phyloP scores from a whole-genome alignment of 2,797 vertebrate species.

The Myotis myotis region DNA sequence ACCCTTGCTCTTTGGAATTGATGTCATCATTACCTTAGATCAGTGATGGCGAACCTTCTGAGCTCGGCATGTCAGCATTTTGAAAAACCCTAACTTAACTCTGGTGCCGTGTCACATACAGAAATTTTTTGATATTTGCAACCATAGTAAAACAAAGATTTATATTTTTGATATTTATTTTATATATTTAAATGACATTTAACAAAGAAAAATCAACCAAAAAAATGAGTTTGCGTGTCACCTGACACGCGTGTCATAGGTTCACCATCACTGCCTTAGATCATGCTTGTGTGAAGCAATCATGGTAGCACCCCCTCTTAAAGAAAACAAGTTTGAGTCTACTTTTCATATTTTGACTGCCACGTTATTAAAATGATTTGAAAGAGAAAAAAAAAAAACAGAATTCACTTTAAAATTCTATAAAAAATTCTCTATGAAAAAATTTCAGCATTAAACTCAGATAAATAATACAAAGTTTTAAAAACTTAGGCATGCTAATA shows the following conservation, averaged over 20 bases:
- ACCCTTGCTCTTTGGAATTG: not conserved
- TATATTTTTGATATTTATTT: no score
- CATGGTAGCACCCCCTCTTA: not conserved
- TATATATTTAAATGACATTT: no score
- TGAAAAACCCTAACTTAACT: no score
- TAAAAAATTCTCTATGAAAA: conserved; percentile 32
- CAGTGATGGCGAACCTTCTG: no score
- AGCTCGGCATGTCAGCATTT: no score
- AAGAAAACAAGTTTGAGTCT: not conserved
- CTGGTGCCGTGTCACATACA: no score
- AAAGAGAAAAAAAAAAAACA: not conserved
- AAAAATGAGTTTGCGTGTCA: no score
- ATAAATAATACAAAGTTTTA: conserved; percentile 17
- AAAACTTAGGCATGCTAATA: not conserved
- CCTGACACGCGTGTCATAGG: no score
- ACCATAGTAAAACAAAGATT: no score
- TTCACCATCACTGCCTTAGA: not conserved
- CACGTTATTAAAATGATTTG: conserved; percentile 68
- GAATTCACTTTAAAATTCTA: conserved; percentile 41
- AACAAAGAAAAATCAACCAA: no score
- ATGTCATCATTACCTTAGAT: not conserved
- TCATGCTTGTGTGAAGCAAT: not conserved
- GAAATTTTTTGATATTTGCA: no score
- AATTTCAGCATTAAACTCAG: conserved; percentile 39
- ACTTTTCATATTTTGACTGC: not conserved